Evolutionary conservation across 2,888 invertebrate species (phyloP).

Genomic region (Lycophotia porphyrea): DNA sequence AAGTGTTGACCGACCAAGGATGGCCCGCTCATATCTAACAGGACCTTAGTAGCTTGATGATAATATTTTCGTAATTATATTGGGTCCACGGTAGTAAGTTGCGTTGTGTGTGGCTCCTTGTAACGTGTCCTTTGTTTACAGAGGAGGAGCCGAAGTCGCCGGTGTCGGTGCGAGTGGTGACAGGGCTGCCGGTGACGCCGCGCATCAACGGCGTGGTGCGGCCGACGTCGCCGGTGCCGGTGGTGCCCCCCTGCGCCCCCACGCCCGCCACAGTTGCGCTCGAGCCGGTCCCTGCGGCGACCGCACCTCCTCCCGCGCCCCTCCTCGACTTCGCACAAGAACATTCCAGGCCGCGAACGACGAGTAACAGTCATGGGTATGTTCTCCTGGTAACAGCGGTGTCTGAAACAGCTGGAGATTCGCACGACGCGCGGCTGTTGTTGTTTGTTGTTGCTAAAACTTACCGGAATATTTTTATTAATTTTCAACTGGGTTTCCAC

Average conservation of each 20-base stretch:
- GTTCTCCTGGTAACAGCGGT: constrained; percentile 82
- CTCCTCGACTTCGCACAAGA: constrained; percentile 88
- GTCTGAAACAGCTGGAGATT: constrained; percentile 85
- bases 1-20: constrained; percentile 80
- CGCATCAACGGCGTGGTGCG: constrained; percentile 83
- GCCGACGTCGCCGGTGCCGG: constrained; percentile 70
- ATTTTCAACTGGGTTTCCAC: background rate
- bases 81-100: constrained; percentile 12
- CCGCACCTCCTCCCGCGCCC: constrained; percentile 75
- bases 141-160: constrained; percentile 89
- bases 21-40: constrained; percentile 49
- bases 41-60: constrained; percentile 36
- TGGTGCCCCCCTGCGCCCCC: constrained; percentile 69
- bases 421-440: constrained; percentile 60
- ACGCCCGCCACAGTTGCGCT: constrained; percentile 66
- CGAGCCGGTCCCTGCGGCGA: constrained; percentile 68
- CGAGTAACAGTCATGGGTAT: constrained; percentile 88
- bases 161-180: constrained; percentile 84
- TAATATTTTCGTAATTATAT: constrained; percentile 35
- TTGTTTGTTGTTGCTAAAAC: constrained; percentile 34
- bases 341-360: constrained; percentile 89
- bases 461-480: constrained; percentile 13
- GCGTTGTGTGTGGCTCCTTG: constrained; percentile 26
- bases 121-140: constrained; percentile 80
- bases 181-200: constrained; percentile 81